phyloP scores from a whole-genome alignment of 2,888 invertebrate genomes.

The Dynastes grantii region DNA sequence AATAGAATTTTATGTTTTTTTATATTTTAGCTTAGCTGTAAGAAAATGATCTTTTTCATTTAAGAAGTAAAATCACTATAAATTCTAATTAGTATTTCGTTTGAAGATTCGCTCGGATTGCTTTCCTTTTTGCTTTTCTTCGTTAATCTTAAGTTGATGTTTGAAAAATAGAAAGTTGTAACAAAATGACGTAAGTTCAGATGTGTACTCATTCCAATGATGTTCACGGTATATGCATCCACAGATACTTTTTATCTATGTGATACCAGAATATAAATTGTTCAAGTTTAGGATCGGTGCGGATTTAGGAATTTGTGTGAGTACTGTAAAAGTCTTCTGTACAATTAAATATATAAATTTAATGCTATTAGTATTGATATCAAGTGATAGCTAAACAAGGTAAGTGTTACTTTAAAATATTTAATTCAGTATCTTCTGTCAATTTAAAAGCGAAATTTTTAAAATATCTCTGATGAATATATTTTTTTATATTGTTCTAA shows the following conservation, averaged over 20 bases:
- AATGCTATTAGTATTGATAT: conserved; percentile 13
- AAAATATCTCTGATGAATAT: conserved; percentile 17
- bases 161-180: too few relatives aligned
- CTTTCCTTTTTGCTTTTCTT: too few relatives aligned
- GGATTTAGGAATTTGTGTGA: conserved; percentile 5
- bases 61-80: too few relatives aligned
- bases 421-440: too few relatives aligned
- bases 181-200: too few relatives aligned
- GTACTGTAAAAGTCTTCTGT: conserved; percentile 13
- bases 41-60: too few relatives aligned
- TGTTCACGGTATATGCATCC: background rate
- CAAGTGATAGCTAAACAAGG: background rate
- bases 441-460: background rate
- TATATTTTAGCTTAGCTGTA: too few relatives aligned
- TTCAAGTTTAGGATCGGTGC: conserved; percentile 23
- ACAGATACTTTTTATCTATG: conserved; percentile 7
- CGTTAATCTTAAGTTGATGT: too few relatives aligned
- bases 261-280: conserved; percentile 11
- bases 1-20: too few relatives aligned
- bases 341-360: conserved; percentile 6
- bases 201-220: background rate
- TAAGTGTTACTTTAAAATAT: conserved; percentile 13
- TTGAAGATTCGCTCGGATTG: too few relatives aligned
- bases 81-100: too few relatives aligned
- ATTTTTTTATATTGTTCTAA: conserved; percentile 29